Percentiles rank a stretch among this genome's conserved stretches.
phyloP scores from a whole-genome alignment of 2,113 vertebrate species.

The Peromyscus leucopus region DNA sequence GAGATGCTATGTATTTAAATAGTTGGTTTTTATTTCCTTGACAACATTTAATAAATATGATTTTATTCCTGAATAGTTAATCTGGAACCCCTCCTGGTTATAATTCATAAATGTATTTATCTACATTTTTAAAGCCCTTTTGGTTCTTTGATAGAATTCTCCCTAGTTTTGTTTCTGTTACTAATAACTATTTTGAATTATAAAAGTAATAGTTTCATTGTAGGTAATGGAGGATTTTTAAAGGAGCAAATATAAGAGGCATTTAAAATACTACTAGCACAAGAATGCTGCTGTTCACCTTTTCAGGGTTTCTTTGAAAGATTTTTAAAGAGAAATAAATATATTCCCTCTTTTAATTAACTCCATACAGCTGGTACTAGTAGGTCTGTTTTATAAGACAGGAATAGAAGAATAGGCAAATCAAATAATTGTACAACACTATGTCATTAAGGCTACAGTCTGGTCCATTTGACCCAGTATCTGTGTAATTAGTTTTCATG shows the following conservation, averaged over 20 bases:
- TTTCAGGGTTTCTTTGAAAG: conserved; percentile 16
- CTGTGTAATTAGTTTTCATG: conserved; percentile 15
- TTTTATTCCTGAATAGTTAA: conserved; percentile 25
- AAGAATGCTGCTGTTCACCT: conserved; percentile 20
- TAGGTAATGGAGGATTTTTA: neutral
- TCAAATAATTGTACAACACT: neutral
- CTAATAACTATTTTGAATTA: conserved; percentile 34
- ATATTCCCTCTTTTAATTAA: neutral
- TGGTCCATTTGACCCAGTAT: neutral
- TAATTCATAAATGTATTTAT: neutral
- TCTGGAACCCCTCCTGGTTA: neutral
- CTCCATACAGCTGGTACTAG: neutral
- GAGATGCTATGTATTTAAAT: neutral
- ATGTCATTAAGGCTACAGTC: neutral
- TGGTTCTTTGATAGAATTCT: neutral
- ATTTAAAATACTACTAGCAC: neutral
- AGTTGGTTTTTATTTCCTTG: neutral
- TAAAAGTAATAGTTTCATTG: conserved; percentile 21
- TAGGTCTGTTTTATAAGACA: neutral
- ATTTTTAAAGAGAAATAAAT: conserved; percentile 26
- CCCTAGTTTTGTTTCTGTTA: neutral
- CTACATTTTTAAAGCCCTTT: neutral
- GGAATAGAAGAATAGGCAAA: neutral
- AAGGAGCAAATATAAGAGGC: conserved; percentile 28
- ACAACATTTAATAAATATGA: neutral